These are phyloP conservation scores for Alloplasta piceator DNA, from an alignment of 2,888 invertebrate species.

Conservation along the genomic window DNA sequence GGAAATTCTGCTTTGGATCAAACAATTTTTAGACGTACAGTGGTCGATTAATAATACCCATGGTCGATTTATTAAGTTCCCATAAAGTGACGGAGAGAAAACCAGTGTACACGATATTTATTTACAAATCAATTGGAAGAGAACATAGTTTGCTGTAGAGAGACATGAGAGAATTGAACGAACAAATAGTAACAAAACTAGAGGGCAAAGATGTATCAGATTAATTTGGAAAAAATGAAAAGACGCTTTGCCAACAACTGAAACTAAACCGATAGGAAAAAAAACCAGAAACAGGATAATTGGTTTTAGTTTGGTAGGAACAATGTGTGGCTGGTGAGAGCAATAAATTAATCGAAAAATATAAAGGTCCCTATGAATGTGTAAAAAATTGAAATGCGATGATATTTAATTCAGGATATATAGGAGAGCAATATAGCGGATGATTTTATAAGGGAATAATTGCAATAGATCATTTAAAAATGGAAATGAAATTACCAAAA, in stretches of 20 bases:
- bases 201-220: conserved; percentile 25
- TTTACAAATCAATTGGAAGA: conserved; percentile 19
- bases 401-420: too few relatives aligned
- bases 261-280: conserved; percentile 21
- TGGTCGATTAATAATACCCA: conserved; percentile 49
- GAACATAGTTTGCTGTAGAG: conserved; percentile 12
- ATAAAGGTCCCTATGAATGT: too few relatives aligned
- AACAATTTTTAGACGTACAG: conserved; percentile 20
- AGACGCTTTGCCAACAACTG: conserved; percentile 12
- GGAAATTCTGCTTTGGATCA: conserved; percentile 21
- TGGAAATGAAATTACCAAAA: too few relatives aligned
- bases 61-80: too few relatives aligned
- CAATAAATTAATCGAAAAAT: too few relatives aligned
- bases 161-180: conserved; percentile 40
- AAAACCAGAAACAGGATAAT: conserved; percentile 11
- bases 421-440: too few relatives aligned
- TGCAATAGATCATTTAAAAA: too few relatives aligned
- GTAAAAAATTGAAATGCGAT: too few relatives aligned
- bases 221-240: conserved; percentile 14
- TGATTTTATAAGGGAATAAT: too few relatives aligned
- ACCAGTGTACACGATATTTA: conserved; percentile 27
- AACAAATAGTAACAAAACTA: not conserved
- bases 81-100: conserved; percentile 37
- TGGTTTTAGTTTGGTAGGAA: too few relatives aligned
- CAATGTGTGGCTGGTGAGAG: too few relatives aligned